A percentile compares a stretch with the other conserved stretches of the same genome.
Evolutionary conservation across 2,797 vertebrate genomes (phyloP).

Genomic region (Passerculus sandwichensis): DNA sequence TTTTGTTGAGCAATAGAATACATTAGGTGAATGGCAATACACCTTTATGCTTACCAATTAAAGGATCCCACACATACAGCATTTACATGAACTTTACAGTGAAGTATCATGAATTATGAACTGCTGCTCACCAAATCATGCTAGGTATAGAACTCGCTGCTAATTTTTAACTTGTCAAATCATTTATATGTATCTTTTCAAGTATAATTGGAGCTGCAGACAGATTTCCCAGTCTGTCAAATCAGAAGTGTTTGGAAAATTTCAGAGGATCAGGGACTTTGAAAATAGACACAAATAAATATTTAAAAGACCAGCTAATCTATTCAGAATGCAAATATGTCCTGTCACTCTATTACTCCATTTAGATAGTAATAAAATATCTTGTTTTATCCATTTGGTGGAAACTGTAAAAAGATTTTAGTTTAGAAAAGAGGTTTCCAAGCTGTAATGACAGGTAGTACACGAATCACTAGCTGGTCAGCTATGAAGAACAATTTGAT

Average conservation of each 20-base stretch:
- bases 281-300: conserved; percentile 71
- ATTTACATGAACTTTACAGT: conserved; percentile 52
- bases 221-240: conserved; percentile 68
- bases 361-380: conserved; percentile 39
- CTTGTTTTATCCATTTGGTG: conserved; percentile 33
- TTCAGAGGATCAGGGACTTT: conserved; percentile 51
- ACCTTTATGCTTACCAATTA: conserved; percentile 77
- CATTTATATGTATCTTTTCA: conserved; percentile 73
- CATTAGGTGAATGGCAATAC: conserved; percentile 80
- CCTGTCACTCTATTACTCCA: conserved; percentile 47
- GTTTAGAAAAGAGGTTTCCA: conserved; percentile 7
- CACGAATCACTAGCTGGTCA: background rate
- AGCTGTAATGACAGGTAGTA: background rate
- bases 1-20: conserved; percentile 81
- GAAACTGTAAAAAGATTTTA: background rate
- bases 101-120: conserved; percentile 71
- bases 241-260: conserved; percentile 63
- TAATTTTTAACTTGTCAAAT: conserved; percentile 74
- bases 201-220: conserved; percentile 71
- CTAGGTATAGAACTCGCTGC: conserved; percentile 49
- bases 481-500: conserved; percentile 6
- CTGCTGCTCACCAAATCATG: conserved; percentile 47
- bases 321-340: conserved; percentile 64
- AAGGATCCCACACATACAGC: conserved; percentile 57
- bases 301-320: conserved; percentile 66